Evolutionary conservation across 2,888 invertebrate species (phyloP).

Genomic region (Xestia ashworthii): DNA sequence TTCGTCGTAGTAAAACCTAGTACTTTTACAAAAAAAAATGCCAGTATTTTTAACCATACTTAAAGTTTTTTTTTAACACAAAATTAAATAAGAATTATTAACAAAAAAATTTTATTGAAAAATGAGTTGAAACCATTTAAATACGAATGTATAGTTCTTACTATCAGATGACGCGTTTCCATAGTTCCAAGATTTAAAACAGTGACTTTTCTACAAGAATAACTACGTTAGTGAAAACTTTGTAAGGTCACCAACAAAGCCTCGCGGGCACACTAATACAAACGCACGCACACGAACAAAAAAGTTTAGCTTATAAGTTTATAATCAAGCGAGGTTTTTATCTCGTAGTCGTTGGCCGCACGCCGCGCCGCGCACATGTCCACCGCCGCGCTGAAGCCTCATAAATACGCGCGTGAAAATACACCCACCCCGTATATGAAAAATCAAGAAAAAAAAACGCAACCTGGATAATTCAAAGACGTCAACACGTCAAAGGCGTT

Average conservation of each 20-base stretch:
- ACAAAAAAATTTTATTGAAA: background rate
- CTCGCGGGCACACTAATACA: constrained; percentile 82
- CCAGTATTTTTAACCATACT: background rate
- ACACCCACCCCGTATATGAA: constrained; percentile 77
- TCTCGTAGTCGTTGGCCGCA: constrained; percentile 89
- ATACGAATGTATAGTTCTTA: constrained; percentile 13
- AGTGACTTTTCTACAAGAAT: constrained; percentile 59
- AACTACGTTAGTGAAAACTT: constrained; percentile 84
- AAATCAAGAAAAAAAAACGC: constrained; percentile 76
- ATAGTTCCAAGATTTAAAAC: constrained; percentile 43
- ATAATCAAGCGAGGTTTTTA: constrained; percentile 90
- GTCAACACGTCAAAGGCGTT: constrained; percentile 78
- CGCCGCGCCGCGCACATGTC: constrained; percentile 88
- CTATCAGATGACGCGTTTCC: constrained; percentile 25
- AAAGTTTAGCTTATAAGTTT: constrained; percentile 90
- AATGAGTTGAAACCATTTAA: background rate
- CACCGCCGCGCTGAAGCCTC: constrained; percentile 77
- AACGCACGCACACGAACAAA: constrained; percentile 86
- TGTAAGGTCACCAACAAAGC: constrained; percentile 86
- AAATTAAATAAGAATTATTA: background rate
- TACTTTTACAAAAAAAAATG: too few relatives aligned
- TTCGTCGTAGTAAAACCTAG: constrained; percentile 1
- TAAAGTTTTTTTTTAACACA: background rate
- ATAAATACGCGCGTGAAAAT: constrained; percentile 84
- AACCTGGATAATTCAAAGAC: constrained; percentile 75